phyloP scores from a whole-genome alignment of 2,888 invertebrate genomes.

The Chymomyza amoena region DNA sequence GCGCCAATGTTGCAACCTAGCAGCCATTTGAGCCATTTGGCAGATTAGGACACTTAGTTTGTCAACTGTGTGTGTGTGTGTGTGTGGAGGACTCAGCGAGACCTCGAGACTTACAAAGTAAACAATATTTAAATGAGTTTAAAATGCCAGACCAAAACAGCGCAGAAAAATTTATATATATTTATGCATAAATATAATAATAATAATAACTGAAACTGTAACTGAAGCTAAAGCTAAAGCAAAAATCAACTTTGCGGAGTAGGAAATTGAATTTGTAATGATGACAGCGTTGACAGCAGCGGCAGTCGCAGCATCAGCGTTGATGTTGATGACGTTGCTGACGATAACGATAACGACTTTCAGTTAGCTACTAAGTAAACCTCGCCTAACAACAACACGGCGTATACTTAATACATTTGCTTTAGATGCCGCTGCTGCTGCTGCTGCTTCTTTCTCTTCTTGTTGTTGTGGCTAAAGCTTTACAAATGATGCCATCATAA shows the following conservation, averaged over 20 bases:
- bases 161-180: neutral
- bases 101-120: conserved; percentile 38
- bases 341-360: conserved; percentile 16
- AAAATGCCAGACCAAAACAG: conserved; percentile 16
- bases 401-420: conserved; percentile 42
- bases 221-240: neutral
- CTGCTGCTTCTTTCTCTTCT: neutral
- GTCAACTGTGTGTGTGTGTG: neutral
- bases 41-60: conserved; percentile 69
- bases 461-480: neutral
- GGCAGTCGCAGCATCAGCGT: neutral
- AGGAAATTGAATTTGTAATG: conserved; percentile 68
- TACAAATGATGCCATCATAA: conserved; percentile 4
- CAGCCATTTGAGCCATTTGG: conserved; percentile 38
- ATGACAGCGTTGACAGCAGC: neutral
- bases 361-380: conserved; percentile 39
- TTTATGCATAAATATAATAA: neutral
- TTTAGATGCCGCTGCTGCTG: too few species aligned
- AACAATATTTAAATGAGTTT: conserved; percentile 69
- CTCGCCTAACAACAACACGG: conserved; percentile 47
- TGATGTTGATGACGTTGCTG: neutral
- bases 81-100: neutral
- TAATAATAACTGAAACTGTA: neutral
- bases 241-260: conserved; percentile 16
- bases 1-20: conserved; percentile 13